Evolutionary conservation across 2,113 vertebrate genomes (phyloP).

Genomic region (Nothocercus nigrocapillus): DNA sequence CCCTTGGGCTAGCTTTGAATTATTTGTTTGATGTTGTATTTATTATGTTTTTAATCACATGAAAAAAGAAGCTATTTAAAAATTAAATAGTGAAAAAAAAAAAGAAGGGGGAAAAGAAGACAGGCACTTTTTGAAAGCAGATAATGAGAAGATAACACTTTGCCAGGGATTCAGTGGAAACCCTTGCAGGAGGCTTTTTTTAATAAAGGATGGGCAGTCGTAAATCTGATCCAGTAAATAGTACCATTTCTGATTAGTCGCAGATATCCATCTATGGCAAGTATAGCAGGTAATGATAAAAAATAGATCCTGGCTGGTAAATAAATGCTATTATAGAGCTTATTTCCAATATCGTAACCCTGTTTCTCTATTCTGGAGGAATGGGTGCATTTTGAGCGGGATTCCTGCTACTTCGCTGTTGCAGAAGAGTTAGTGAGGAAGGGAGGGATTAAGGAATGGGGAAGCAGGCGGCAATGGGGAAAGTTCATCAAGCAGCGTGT

Average conservation of each 20-base stretch:
- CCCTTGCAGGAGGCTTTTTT: neutral
- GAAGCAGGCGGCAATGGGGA: neutral
- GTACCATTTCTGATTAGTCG: neutral
- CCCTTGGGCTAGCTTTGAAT: slow-evolving; percentile 51
- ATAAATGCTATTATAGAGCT: neutral
- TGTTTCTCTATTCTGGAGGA: neutral
- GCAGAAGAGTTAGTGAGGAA: slow-evolving; percentile 1
- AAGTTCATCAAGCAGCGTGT: neutral
- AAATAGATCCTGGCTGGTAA: neutral
- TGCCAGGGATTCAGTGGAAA: slow-evolving; percentile 18
- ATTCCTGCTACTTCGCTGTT: neutral
- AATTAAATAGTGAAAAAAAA: slow-evolving; percentile 42
- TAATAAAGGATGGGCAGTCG: neutral
- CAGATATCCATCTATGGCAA: neutral
- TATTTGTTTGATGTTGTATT: slow-evolving; percentile 57
- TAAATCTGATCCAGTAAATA: slow-evolving; percentile 15
- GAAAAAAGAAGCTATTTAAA: slow-evolving; percentile 59
- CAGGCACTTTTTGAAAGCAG: slow-evolving; percentile 39
- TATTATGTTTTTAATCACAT: slow-evolving; percentile 49
- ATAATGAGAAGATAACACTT: slow-evolving; percentile 27
- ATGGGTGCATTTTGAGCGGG: neutral
- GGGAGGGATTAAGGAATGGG: neutral
- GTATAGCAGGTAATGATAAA: neutral
- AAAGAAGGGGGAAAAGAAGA: slow-evolving; percentile 8
- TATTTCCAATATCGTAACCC: neutral